Base-by-base conservation (phyloP, 2,888 invertebrate genomes). In the Eupithecia subfuscata region DNA sequence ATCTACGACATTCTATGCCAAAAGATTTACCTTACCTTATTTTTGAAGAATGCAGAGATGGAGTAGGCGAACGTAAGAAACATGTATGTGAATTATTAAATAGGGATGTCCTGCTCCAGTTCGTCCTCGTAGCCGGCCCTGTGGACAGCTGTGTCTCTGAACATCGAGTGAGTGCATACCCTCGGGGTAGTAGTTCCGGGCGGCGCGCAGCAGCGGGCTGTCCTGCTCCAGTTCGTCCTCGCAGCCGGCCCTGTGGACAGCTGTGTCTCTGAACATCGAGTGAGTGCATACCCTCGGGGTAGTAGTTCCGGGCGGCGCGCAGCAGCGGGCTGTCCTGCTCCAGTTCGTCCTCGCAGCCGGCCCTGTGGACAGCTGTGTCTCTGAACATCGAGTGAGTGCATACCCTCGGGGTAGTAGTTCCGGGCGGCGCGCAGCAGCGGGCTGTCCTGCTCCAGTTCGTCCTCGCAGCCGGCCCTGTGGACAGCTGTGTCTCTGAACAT, bases 181-280 rank as follows among this genome's bases (percentile, higher is more conserved):
- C 86, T 94, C 93, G 52, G 95, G 94, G 72, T 93, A 94, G 74
- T 83, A 90, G 74, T 91, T 93, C 79, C 85, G 89, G 18, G 90
- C 89, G 2, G 93, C 91, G 3, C 90, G 83, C 1, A 94, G 78
- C 64, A 94, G 83, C 64, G n/a, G n/a, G n/a, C n/a, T n/a, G n/a
- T n/a, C n/a, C n/a, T n/a, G n/a, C n/a, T n/a, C n/a, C n/a, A 92
- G 75, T 7, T 48, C 48, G 18, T 48, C 48, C 48, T 18, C 48
- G 48, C 4, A 48, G 48, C 48, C 48, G 48, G 18, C 48, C 48
- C 48, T 48, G 18, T 48, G 48, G 48, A 48, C 48, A 48, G 18
- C 48, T 48, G 18, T 18, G 7, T 14, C 34, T 18, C 18, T 48
- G 48, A 48, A 48, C 18, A 18, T 18, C 18, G n/a, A 48, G n/a